Base-by-base conservation (phyloP, 2,888 invertebrate genomes). In the Pherbina coryleti region DNA sequence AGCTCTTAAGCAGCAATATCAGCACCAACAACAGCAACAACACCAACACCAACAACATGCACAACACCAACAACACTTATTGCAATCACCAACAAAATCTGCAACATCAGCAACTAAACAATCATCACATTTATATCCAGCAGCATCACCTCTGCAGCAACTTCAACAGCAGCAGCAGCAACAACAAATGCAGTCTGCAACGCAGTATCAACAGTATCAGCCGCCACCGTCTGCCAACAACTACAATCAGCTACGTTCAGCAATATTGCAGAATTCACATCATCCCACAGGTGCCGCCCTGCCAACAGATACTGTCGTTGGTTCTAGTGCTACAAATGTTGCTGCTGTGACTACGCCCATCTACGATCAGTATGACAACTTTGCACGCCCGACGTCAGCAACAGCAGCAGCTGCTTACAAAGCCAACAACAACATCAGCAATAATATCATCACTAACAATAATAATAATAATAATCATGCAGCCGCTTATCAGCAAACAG, bases 111-210 rank as follows among this genome's bases (percentile, higher is more conserved):
- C 86, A 85, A 81, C 84, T 83, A 88, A 89, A 85, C 88, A 89
- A 85, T 84, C 87, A 85, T 88, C 88, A 87, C 88, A 88, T 86
- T 88, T 88, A 83, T 88, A 88, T 86, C 88, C 88, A 85, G 83
- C 86, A 86, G 86, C 85, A 83, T 66, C 71, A 53, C 62, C 84
- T 81, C 83, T 78, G 80, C 81, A 28, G 78, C 84, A 83, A 73
- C 84, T 84, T 73, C 80, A 79, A 55, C 80, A 81, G 44, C 84
- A 84, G 74, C 85, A 83, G 60, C 83, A 82, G 31, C 84, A 83
- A 44, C 85, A 86, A 80, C 81, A 69, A 78, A 84, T 83, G 74
- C 84, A 85, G 75, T 19, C 25, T 25, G 9, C 71, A 44, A 80
- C 69, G 14, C 79, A 77, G 7, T 80, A 80, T 14, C 78, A 76